Evolutionary conservation across 2,113 vertebrate genomes (phyloP).

Genomic region (Emydocephalus ijimae): DNA sequence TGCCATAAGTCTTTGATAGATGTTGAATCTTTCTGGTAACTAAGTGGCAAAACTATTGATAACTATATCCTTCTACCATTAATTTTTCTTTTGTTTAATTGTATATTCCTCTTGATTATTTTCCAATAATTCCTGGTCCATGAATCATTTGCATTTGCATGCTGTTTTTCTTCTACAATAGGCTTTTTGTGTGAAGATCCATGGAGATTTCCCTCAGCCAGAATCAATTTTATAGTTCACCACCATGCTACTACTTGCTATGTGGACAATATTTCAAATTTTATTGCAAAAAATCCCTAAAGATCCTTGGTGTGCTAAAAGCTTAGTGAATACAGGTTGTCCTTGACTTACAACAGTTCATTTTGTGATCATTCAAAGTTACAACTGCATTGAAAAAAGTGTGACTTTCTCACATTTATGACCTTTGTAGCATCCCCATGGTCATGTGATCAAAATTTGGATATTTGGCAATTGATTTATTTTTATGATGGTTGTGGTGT

Average conservation of each 20-base stretch:
- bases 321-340: too few relatives aligned
- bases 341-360: too few relatives aligned
- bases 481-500: too few relatives aligned
- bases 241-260: neutral
- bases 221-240: neutral
- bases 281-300: neutral
- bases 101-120: neutral
- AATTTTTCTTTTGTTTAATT: neutral
- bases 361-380: too few relatives aligned
- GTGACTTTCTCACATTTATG: too few relatives aligned
- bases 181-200: neutral
- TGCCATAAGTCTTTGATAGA: neutral
- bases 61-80: neutral
- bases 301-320: neutral
- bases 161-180: neutral
- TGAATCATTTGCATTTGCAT: neutral
- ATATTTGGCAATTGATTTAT: too few relatives aligned
- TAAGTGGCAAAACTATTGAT: neutral
- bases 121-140: neutral
- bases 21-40: neutral
- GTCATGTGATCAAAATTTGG: too few relatives aligned
- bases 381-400: too few relatives aligned
- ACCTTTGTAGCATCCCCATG: too few relatives aligned
- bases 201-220: neutral
- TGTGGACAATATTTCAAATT: neutral